Conservation (phyloP, 2,888 invertebrate genomes). For the Notodonta dromedarius region DNA sequence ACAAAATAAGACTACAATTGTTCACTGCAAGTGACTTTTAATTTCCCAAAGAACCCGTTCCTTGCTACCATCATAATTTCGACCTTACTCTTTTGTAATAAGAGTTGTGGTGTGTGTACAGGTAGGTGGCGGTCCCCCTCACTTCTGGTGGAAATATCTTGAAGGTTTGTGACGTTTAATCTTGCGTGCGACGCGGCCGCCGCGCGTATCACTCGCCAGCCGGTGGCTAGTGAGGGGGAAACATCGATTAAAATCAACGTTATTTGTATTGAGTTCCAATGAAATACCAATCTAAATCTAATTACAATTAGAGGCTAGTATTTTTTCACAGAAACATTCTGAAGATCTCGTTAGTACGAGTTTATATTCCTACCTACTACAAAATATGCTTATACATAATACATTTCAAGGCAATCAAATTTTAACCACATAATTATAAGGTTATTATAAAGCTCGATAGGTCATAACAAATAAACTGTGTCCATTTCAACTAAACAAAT, state of each 20-base stretch:
- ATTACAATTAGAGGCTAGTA: too few species aligned
- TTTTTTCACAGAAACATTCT: too few species aligned
- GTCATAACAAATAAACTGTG: too few species aligned
- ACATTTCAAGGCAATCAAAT: too few species aligned
- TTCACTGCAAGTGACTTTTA: conserved; percentile 68
- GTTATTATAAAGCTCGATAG: too few species aligned
- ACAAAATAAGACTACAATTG: conserved; percentile 51
- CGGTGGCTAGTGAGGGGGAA: conserved; percentile 51
- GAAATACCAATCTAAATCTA: too few species aligned
- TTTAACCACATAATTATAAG: too few species aligned
- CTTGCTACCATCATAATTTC: conserved; percentile 25
- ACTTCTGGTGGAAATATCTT: conserved; percentile 59
- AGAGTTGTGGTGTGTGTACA: conserved; percentile 33
- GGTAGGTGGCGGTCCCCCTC: conserved; percentile 43
- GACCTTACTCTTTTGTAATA: conserved; percentile 41
- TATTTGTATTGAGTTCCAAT: too few species aligned
- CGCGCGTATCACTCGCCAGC: conserved; percentile 78
- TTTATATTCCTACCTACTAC: too few species aligned
- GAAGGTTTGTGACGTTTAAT: conserved; percentile 83
- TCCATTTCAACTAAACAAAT: too few species aligned
- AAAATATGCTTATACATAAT: too few species aligned
- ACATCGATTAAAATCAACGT: conserved; percentile 22
- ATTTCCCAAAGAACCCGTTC: conserved; percentile 36
- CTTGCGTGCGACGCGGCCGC: conserved; percentile 79
- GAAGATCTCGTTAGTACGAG: too few species aligned